Evolutionary conservation across 2,888 invertebrate genomes (phyloP).

Genomic region (Spodoptera picta): DNA sequence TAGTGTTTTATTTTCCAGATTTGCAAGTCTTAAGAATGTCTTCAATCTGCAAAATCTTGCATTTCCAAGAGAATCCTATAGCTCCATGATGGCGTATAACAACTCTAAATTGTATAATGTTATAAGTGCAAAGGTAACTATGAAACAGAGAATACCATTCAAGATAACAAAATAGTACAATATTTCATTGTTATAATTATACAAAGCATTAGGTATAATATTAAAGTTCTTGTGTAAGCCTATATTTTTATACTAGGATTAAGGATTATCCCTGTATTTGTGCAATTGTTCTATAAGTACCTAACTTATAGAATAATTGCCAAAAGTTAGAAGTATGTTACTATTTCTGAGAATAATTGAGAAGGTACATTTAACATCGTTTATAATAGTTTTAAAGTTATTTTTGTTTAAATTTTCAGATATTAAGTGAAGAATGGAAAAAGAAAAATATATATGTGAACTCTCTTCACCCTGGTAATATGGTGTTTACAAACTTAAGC

Average conservation of each 20-base stretch:
- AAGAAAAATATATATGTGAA: constrained; percentile 92
- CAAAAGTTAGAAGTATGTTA: no score
- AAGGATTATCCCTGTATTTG: no score
- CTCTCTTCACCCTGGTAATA: constrained; percentile 96
- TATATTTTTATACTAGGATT: no score
- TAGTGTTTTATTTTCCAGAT: constrained; percentile 68
- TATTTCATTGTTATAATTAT: no score
- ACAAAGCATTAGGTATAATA: no score
- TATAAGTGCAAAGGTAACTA: constrained; percentile 92
- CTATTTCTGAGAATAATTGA: no score
- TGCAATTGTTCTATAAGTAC: no score
- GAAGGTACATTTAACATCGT: no score
- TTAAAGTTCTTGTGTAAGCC: no score
- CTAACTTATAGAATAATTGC: no score
- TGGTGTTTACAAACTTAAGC: constrained; percentile 93
- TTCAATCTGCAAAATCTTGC: constrained; percentile 90
- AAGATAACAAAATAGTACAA: no score
- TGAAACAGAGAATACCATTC: no score
- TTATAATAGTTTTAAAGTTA: not conserved
- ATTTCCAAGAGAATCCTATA: constrained; percentile 91
- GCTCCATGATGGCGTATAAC: constrained; percentile 96
- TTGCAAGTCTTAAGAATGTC: constrained; percentile 83
- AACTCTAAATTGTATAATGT: constrained; percentile 97
- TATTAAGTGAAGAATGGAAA: constrained; percentile 89
- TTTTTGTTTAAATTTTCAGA: constrained; percentile 63